These are phyloP conservation scores for Melanotaenia trifasciata DNA, from an alignment of 2,797 vertebrate species.

Conservation along the genomic window DNA sequence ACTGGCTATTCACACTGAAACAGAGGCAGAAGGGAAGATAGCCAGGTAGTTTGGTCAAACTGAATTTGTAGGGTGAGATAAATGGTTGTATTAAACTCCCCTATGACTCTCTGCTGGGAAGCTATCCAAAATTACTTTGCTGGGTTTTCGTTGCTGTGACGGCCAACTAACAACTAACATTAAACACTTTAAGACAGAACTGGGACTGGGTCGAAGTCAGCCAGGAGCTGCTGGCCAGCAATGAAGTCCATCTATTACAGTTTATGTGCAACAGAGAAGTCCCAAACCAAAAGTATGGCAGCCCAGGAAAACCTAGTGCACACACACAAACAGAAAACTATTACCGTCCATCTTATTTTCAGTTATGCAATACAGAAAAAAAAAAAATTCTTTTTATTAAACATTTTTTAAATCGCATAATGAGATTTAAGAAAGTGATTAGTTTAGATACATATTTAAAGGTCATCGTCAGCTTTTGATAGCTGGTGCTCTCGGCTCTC, in stretches of 20 bases:
- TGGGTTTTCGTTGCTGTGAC: slow-evolving; percentile 55
- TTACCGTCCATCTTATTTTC: not conserved
- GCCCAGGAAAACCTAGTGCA: slow-evolving; percentile 9
- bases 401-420: not conserved
- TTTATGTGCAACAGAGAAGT: slow-evolving; percentile 28
- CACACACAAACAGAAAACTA: slow-evolving; percentile 3
- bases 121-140: slow-evolving; percentile 62
- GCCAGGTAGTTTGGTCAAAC: slow-evolving; percentile 36
- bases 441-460: not conserved
- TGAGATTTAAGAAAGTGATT: not conserved
- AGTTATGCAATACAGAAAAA: not conserved
- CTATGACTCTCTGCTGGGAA: slow-evolving; percentile 56
- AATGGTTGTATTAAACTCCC: slow-evolving; percentile 54
- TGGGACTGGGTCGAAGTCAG: slow-evolving; percentile 54
- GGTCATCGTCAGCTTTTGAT: not conserved
- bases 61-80: slow-evolving; percentile 44
- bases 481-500: not conserved
- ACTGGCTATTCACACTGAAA: slow-evolving; percentile 15
- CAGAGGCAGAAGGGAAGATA: not conserved
- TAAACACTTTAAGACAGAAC: slow-evolving; percentile 74
- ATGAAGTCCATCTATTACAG: slow-evolving; percentile 48
- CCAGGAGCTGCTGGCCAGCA: slow-evolving; percentile 40
- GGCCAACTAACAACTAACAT: slow-evolving; percentile 64
- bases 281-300: slow-evolving; percentile 19
- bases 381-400: not conserved